These are phyloP conservation scores for Manis javanica DNA, from an alignment of 2,797 vertebrate species.

Conservation along the genomic window DNA sequence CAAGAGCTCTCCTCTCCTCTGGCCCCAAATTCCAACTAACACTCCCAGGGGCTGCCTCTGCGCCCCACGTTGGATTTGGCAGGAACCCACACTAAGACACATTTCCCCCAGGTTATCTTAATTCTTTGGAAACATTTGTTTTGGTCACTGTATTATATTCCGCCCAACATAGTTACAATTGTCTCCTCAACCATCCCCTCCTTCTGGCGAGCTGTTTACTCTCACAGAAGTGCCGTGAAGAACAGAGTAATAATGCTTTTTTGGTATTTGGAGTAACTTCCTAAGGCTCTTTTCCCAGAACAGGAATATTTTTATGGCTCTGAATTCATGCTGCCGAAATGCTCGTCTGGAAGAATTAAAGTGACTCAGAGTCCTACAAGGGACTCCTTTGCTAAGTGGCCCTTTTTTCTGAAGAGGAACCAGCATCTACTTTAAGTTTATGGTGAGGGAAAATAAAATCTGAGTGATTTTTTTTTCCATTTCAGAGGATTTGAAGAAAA, in stretches of 20 bases:
- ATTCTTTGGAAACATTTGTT: background rate
- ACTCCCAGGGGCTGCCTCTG: too few relatives aligned
- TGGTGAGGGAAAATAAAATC: background rate
- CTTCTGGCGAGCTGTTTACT: background rate
- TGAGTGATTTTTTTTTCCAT: background rate
- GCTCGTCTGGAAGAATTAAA: background rate
- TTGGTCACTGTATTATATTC: background rate
- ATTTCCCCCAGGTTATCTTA: background rate
- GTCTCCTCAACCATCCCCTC: background rate
- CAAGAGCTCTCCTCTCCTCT: background rate
- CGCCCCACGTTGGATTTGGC: background rate
- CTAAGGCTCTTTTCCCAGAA: background rate
- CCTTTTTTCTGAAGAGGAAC: background rate
- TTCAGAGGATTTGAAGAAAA: background rate
- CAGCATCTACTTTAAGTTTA: background rate
- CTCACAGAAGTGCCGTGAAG: background rate
- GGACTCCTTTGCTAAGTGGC: background rate
- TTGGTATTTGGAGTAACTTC: background rate
- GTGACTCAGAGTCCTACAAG: background rate
- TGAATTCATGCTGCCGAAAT: background rate
- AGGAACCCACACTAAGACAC: background rate
- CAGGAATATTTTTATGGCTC: background rate
- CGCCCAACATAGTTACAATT: rapidly evolving
- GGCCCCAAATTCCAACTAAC: background rate
- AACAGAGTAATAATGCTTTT: background rate